Evolutionary conservation across 2,113 vertebrate species (phyloP).

Genomic region (Morone saxatilis): DNA sequence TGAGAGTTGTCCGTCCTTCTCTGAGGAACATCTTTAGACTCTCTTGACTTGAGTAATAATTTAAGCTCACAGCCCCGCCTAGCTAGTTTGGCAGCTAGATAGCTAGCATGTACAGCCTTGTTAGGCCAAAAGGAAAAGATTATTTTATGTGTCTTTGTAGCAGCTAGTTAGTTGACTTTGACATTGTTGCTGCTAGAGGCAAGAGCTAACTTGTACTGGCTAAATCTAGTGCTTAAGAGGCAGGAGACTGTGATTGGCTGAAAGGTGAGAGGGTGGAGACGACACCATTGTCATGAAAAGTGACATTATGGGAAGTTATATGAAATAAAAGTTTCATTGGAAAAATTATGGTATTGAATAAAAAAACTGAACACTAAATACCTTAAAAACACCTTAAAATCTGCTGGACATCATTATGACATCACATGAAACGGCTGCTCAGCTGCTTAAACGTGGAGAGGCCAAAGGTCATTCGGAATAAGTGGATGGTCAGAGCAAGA

Average conservation of each 20-base stretch:
- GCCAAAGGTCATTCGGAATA: constrained; percentile 22
- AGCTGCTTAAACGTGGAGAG: neutral
- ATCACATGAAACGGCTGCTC: constrained; percentile 5
- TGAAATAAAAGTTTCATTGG: neutral
- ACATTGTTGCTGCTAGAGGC: neutral
- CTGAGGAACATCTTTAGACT: neutral
- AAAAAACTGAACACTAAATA: too few relatives aligned
- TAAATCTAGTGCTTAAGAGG: neutral
- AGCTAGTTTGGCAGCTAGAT: neutral
- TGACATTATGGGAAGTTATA: neutral
- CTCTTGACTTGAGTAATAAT: neutral
- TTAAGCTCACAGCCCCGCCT: neutral
- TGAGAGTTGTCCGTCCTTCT: neutral
- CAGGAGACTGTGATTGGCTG: neutral
- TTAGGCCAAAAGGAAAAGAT: neutral
- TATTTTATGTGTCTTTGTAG: neutral
- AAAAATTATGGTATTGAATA: neutral
- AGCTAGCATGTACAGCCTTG: neutral
- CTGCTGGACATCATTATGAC: constrained; percentile 28
- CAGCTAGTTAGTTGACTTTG: neutral
- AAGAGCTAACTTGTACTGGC: neutral
- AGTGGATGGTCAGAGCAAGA: neutral
- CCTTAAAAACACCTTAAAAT: neutral
- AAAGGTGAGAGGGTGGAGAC: neutral
- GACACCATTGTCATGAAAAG: neutral